Percentiles rank a stretch among this genome's conserved stretches.
These are phyloP conservation scores for Heliconius sara DNA, from an alignment of 2,888 invertebrate species.

Conservation along the genomic window DNA sequence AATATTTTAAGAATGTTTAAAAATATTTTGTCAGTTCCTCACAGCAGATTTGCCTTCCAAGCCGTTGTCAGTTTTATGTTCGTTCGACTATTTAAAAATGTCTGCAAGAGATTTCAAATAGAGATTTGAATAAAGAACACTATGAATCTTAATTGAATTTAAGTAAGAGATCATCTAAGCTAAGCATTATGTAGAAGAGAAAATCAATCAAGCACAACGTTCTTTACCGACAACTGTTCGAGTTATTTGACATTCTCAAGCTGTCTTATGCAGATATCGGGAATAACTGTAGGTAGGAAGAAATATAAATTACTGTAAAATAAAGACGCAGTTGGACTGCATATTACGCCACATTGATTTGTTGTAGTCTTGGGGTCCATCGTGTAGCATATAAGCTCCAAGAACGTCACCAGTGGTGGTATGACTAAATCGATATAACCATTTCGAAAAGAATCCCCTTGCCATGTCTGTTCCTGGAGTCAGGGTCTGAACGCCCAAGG, in stretches of 20 bases:
- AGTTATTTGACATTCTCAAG: constrained; percentile 3
- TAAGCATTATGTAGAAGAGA: background rate
- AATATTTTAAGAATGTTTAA: no score
- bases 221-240: background rate
- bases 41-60: no score
- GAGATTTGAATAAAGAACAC: background rate
- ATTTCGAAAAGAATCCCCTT: background rate
- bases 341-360: background rate
- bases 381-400: background rate
- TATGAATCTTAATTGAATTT: background rate
- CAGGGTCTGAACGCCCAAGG: no score
- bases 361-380: background rate
- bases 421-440: background rate
- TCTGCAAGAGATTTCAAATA: background rate
- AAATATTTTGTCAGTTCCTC: background rate
- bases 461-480: no score
- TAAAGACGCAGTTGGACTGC: background rate
- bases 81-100: background rate
- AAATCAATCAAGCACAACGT: background rate
- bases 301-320: background rate
- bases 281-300: background rate
- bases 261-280: constrained; percentile 18
- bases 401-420: background rate
- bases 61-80: no score
- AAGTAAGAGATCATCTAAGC: background rate